A percentile compares a stretch with the other conserved stretches of the same genome.
These are phyloP conservation scores for Tetraneura akinire DNA, from an alignment of 1,140 invertebrate genomes.

Conservation along the genomic window DNA sequence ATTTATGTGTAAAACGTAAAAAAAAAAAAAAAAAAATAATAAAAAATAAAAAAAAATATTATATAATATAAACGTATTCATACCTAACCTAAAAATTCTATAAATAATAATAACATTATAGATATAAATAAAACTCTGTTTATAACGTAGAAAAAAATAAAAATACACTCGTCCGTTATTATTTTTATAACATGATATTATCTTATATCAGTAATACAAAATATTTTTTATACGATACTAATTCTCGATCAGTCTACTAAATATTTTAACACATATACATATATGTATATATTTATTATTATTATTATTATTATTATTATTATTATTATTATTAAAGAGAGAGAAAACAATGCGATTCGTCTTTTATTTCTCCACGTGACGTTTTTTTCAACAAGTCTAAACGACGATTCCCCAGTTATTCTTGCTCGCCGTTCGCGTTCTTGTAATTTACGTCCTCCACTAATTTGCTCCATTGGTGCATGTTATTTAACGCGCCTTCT, in stretches of 20 bases:
- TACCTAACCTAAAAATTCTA: too few species aligned
- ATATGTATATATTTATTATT: too few species aligned
- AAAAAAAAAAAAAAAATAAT: too few species aligned
- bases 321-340: not conserved
- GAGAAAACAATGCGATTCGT: too few species aligned
- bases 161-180: too few species aligned
- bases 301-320: too few species aligned
- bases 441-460: conserved; percentile 42
- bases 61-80: too few species aligned
- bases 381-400: not conserved
- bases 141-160: too few species aligned
- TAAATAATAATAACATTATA: not conserved
- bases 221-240: conserved; percentile 1
- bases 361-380: not conserved
- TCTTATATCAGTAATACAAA: not conserved
- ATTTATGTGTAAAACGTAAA: too few species aligned
- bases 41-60: too few species aligned
- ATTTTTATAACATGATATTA: too few species aligned
- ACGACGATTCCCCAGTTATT: not conserved
- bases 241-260: conserved; percentile 28
- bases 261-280: too few species aligned
- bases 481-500: conserved; percentile 60
- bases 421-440: not conserved
- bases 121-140: not conserved
- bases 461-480: conserved; percentile 58